Conservation (phyloP, 2,888 invertebrate genomes). For the Cheilosia grossa region DNA sequence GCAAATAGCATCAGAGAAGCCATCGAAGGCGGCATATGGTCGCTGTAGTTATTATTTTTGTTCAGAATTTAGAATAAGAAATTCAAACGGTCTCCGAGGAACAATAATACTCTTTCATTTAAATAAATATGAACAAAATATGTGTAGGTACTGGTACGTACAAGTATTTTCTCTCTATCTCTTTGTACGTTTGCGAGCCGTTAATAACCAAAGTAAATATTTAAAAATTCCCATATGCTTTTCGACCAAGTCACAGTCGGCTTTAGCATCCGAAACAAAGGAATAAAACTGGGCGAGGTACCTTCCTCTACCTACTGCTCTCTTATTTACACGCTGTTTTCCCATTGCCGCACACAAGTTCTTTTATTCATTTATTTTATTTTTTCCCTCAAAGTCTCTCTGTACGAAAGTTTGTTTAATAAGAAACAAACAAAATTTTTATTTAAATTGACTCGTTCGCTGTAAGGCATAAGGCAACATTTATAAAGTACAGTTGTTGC, state of each 20-base stretch:
- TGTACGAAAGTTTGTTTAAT: conserved; percentile 50
- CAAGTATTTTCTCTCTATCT: conserved; percentile 41
- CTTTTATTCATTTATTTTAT: conserved; percentile 65
- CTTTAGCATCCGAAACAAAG: conserved; percentile 65
- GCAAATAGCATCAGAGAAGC: conserved; percentile 54
- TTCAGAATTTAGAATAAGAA: conserved; percentile 42
- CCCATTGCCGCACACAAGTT: conserved; percentile 33
- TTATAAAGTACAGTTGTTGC: conserved; percentile 51
- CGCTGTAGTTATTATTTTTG: conserved; percentile 34
- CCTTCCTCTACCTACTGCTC: not conserved
- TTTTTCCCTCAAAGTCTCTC: conserved; percentile 24
- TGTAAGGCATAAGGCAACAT: conserved; percentile 31
- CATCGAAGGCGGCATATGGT: conserved; percentile 60
- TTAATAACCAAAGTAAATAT: conserved; percentile 75
- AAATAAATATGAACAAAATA: conserved; percentile 71
- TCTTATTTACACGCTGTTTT: conserved; percentile 56
- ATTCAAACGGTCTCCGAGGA: conserved; percentile 51
- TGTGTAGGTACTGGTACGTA: conserved; percentile 42
- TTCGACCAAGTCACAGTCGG: conserved; percentile 62
- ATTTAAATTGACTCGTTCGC: conserved; percentile 49
- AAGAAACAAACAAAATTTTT: conserved; percentile 56
- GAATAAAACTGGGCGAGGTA: conserved; percentile 62
- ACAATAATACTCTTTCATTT: conserved; percentile 72
- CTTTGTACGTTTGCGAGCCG: conserved; percentile 69
- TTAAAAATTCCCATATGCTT: conserved; percentile 63